These are phyloP conservation scores for Otocyon megalotis DNA, from an alignment of 2,113 vertebrate genomes.

Conservation along the genomic window DNA sequence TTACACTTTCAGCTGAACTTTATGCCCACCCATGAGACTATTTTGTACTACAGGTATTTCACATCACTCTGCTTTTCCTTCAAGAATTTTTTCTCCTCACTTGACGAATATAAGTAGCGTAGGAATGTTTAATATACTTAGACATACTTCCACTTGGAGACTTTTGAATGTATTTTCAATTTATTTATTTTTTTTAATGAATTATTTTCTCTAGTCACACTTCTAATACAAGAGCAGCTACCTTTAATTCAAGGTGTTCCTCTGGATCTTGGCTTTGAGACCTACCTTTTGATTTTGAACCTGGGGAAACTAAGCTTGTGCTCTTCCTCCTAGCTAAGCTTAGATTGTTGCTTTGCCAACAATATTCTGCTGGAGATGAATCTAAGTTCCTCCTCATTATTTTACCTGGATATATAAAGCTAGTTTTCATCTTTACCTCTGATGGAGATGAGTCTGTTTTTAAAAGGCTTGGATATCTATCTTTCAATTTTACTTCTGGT, in stretches of 20 bases:
- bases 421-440: constrained; percentile 73
- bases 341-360: background rate
- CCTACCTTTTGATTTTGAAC: constrained; percentile 45
- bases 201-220: constrained; percentile 34
- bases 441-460: background rate
- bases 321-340: constrained; percentile 30
- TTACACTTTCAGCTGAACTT: constrained; percentile 42
- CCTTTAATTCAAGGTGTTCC: constrained; percentile 49
- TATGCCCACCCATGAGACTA: background rate
- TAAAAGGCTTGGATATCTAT: background rate
- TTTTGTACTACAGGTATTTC: background rate
- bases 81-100: background rate
- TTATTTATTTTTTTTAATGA: constrained; percentile 55
- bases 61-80: constrained; percentile 43
- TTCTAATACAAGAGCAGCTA: background rate
- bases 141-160: constrained; percentile 53
- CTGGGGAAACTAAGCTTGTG: background rate
- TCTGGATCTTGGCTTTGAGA: constrained; percentile 53
- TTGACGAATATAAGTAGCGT: constrained; percentile 8
- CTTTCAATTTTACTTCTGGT: background rate
- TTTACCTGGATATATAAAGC: background rate
- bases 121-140: constrained; percentile 39
- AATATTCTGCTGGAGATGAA: constrained; percentile 32
- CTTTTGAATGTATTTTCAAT: constrained; percentile 58
- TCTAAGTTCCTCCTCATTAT: constrained; percentile 48